Evolutionary conservation across 2,888 invertebrate genomes (phyloP).

Genomic region (Pterostichus niger): DNA sequence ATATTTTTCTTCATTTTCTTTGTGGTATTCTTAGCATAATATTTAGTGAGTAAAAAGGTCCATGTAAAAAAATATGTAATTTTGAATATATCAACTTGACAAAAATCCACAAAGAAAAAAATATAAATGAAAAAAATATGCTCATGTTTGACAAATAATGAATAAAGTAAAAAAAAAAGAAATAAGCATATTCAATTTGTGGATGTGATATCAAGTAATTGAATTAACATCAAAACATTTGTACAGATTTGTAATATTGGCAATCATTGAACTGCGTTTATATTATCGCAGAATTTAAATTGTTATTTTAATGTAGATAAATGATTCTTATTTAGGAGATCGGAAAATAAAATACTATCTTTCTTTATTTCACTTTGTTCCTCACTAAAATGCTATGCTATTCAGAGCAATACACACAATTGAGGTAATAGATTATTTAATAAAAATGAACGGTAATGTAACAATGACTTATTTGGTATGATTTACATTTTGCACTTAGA

Average conservation of each 20-base stretch:
- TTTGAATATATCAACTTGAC: not conserved
- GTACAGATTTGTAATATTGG: conserved; percentile 53
- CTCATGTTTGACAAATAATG: too few species aligned
- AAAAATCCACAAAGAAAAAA: not conserved
- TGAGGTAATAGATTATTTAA: conserved; percentile 20
- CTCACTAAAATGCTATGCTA: not conserved
- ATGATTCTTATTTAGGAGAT: not conserved
- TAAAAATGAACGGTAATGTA: conserved; percentile 40
- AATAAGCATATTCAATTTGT: conserved; percentile 22
- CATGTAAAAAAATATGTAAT: not conserved
- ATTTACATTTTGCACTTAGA: not conserved
- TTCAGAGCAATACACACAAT: not conserved
- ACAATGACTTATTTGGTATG: conserved; percentile 30
- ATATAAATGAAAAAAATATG: not conserved
- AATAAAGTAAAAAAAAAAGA: conserved; percentile 16
- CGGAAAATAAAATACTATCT: conserved; percentile 15
- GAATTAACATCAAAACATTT: conserved; percentile 22
- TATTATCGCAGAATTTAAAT: conserved; percentile 1
- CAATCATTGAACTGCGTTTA: conserved; percentile 8
- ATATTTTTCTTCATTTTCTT: conserved; percentile 99
- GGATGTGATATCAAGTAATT: conserved; percentile 25
- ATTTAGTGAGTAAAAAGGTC: conserved; percentile 34
- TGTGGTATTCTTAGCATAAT: conserved; percentile 93
- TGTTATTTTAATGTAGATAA: conserved; percentile 28
- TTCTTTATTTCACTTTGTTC: not conserved